Conservation (phyloP, 1,140 invertebrate species). For the Leptestheria dahalacensis region DNA sequence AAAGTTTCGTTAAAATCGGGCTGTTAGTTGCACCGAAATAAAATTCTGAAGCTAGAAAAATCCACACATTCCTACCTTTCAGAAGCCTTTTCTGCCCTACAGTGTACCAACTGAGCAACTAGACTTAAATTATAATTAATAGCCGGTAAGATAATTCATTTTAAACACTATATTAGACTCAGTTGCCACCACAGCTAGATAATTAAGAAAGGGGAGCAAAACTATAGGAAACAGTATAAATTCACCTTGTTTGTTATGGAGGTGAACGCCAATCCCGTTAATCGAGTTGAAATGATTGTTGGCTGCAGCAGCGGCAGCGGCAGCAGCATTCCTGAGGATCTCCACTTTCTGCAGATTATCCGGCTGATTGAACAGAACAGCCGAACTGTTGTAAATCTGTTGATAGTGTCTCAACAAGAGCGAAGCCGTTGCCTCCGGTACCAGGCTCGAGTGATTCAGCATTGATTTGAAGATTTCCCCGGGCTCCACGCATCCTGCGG, state of each 20-base stretch:
- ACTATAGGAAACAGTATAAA: background rate
- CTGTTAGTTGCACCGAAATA: no score
- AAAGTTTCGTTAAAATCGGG: no score
- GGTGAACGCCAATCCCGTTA: background rate
- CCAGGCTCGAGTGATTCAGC: constrained; percentile 1
- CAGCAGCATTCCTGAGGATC: background rate
- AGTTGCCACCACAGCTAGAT: background rate
- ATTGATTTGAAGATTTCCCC: background rate
- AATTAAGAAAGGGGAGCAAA: background rate
- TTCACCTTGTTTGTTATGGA: background rate
- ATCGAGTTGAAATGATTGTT: background rate
- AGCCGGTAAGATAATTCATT: no score
- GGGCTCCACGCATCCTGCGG: background rate
- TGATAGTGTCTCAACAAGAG: constrained; percentile 6
- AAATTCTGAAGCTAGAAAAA: no score
- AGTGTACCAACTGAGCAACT: no score
- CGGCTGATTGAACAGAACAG: background rate
- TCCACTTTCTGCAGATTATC: constrained; percentile 8
- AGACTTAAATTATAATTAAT: no score
- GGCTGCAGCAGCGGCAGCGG: background rate
- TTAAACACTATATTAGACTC: background rate
- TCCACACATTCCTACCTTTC: no score
- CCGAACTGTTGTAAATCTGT: background rate
- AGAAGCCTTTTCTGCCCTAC: no score
- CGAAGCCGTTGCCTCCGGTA: background rate